Conservation (phyloP, 2,888 invertebrate species). For the Tachystola acroxantha region DNA sequence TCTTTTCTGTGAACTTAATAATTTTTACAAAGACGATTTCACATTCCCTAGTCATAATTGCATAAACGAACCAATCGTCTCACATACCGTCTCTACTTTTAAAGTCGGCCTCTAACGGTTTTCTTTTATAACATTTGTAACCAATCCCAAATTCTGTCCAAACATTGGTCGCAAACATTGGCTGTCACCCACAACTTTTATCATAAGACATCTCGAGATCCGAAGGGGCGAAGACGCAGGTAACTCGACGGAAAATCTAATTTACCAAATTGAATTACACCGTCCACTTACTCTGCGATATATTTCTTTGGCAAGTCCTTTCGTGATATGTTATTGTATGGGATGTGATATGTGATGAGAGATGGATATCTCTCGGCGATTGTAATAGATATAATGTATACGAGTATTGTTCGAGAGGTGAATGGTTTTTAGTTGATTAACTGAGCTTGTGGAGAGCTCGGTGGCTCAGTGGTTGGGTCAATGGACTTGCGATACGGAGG, state of each 20-base stretch:
- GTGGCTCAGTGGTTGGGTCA: too few relatives aligned
- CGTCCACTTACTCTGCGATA: constrained; percentile 53
- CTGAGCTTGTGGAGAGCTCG: too few relatives aligned
- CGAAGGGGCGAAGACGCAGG: constrained; percentile 58
- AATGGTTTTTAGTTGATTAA: not conserved
- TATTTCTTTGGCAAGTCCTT: constrained; percentile 28
- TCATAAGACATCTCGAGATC: constrained; percentile 15
- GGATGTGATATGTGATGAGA: constrained; percentile 21
- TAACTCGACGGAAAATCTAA: constrained; percentile 72
- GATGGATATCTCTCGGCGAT: constrained; percentile 16
- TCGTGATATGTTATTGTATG: constrained; percentile 35
- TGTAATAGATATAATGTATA: constrained; percentile 19
- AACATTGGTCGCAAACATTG: constrained; percentile 33
- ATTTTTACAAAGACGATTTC: too few relatives aligned
- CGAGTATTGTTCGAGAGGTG: not conserved
- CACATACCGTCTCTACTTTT: too few relatives aligned
- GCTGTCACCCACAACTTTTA: constrained; percentile 30
- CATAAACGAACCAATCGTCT: too few relatives aligned
- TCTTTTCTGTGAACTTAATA: too few relatives aligned
- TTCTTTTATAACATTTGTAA: too few relatives aligned
- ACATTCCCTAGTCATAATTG: too few relatives aligned
- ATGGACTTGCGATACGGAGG: too few relatives aligned
- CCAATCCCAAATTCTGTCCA: constrained; percentile 5
- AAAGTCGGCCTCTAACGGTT: too few relatives aligned
- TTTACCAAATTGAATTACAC: constrained; percentile 72